These are phyloP conservation scores for Clarias gariepinus DNA, from an alignment of 2,113 vertebrate species.

Conservation along the genomic window DNA sequence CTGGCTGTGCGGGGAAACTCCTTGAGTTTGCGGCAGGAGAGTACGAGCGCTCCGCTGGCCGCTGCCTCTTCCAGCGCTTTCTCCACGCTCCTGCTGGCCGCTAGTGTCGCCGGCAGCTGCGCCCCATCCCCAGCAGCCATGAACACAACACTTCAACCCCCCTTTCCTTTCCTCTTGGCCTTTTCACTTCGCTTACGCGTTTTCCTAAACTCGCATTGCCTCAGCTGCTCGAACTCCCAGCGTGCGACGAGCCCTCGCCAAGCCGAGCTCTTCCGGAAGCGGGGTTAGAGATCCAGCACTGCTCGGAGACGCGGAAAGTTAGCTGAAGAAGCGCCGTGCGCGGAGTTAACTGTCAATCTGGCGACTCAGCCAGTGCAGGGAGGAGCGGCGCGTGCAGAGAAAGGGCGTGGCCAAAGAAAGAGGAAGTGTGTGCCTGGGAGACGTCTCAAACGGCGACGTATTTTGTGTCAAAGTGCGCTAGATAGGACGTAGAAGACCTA, in stretches of 20 bases:
- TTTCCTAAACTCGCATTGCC: constrained; percentile 56
- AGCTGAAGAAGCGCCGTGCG: constrained; percentile 35
- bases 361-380: constrained; percentile 21
- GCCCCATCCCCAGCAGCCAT: constrained; percentile 83
- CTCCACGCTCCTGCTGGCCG: constrained; percentile 84
- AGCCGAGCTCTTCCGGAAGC: constrained; percentile 44
- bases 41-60: constrained; percentile 82
- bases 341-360: constrained; percentile 69
- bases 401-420: not conserved
- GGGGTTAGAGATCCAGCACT: constrained; percentile 26
- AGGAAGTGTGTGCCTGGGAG: not conserved
- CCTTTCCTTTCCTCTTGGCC: constrained; percentile 59
- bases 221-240: not conserved
- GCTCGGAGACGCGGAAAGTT: not conserved
- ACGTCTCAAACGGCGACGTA: not conserved
- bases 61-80: constrained; percentile 88
- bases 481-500: not conserved
- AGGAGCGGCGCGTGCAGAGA: constrained; percentile 44
- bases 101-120: constrained; percentile 77
- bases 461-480: not conserved
- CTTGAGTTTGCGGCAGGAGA: constrained; percentile 84
- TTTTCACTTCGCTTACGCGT: constrained; percentile 12
- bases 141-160: constrained; percentile 62
- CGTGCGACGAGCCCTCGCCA: not conserved
- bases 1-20: constrained; percentile 82